phyloP scores from a whole-genome alignment of 2,113 vertebrate species.

The Sorex fumeus region DNA sequence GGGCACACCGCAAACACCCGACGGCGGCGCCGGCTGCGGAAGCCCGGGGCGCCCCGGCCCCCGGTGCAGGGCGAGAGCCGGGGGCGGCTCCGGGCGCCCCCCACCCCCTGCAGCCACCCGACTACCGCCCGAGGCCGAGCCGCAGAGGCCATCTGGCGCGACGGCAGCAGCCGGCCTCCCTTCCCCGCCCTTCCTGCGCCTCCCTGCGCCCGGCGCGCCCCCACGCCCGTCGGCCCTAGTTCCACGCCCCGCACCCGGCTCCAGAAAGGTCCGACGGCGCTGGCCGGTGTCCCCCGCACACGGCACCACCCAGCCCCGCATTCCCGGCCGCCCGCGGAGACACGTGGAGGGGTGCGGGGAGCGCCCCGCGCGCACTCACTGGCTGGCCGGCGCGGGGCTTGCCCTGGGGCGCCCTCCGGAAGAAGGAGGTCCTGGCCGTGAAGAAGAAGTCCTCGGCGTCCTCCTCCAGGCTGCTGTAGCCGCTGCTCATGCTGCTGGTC shows the following conservation, averaged over 20 bases:
- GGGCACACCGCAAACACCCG: too few relatives aligned
- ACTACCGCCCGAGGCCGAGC: background rate
- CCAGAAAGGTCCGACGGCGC: too few relatives aligned
- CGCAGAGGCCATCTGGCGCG: conserved; percentile 61
- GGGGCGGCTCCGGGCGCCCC: background rate
- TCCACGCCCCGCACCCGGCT: too few relatives aligned
- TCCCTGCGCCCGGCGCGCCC: background rate
- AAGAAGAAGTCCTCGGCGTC: conserved; percentile 97
- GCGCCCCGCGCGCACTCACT: conserved; percentile 81
- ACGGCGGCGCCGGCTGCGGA: background rate
- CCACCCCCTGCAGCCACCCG: background rate
- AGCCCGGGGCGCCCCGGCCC: background rate
- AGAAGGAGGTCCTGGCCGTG: conserved; percentile 98
- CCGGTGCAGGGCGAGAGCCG: background rate
- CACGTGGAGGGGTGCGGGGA: conserved; percentile 49
- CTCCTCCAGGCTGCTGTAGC: conserved; percentile 98
- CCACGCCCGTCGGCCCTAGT: background rate
- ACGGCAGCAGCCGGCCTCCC: conserved; percentile 34
- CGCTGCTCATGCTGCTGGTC: conserved; percentile 98
- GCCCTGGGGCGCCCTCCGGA: conserved; percentile 91
- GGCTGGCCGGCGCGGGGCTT: conserved; percentile 91
- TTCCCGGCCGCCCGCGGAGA: background rate
- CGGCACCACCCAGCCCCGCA: background rate
- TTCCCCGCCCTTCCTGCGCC: conserved; percentile 52
- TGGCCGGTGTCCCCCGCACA: background rate